phyloP scores from a whole-genome alignment of 2,113 vertebrate species.

The Narcine bancroftii region DNA sequence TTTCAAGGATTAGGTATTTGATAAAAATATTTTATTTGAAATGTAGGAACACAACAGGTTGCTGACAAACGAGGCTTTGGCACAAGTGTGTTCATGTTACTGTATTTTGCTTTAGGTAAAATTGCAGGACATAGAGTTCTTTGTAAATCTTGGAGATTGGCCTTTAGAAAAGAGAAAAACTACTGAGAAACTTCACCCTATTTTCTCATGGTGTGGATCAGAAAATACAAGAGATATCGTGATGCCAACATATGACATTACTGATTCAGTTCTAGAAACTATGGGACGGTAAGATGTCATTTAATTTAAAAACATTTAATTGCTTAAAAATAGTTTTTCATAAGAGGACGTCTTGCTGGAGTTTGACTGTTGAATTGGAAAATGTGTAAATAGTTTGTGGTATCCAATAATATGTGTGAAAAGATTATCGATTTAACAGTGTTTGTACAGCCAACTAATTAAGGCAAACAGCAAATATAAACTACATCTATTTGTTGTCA shows the following conservation, averaged over 20 bases:
- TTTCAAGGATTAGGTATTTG: not conserved
- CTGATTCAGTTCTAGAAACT: slow-evolving; percentile 89
- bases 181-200: slow-evolving; percentile 67
- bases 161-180: slow-evolving; percentile 85
- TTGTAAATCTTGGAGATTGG: slow-evolving; percentile 96
- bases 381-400: not conserved
- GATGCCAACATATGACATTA: slow-evolving; percentile 96
- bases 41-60: not conserved
- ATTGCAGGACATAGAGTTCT: slow-evolving; percentile 89
- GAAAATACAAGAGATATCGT: slow-evolving; percentile 85
- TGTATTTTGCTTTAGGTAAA: slow-evolving; percentile 63
- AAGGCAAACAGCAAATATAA: not conserved
- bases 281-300: slow-evolving; percentile 79
- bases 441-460: no score
- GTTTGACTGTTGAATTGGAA: slow-evolving; percentile 4
- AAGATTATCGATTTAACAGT: not conserved
- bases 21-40: not conserved
- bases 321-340: not conserved
- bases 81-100: not conserved
- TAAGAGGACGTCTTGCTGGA: no score
- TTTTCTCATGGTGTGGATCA: slow-evolving; percentile 97
- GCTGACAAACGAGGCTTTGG: not conserved
- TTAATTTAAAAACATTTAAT: not conserved
- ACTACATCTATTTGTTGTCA: not conserved
- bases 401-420: not conserved